Percentiles rank a stretch among this genome's conserved stretches.
These are phyloP conservation scores for Trogon surrucura DNA, from an alignment of 2,113 vertebrate species.

Conservation along the genomic window DNA sequence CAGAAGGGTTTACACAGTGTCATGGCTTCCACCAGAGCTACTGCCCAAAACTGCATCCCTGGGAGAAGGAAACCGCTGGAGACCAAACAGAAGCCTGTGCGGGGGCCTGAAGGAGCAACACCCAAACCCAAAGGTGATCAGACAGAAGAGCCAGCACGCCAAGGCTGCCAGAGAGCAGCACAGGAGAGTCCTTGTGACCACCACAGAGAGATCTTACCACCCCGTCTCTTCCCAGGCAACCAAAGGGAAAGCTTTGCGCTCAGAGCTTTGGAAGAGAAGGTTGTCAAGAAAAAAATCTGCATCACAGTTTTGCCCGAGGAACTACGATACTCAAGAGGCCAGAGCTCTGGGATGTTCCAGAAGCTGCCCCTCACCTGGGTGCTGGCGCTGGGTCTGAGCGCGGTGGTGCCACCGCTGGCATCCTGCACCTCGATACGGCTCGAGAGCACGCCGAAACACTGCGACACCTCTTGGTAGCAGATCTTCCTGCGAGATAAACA, in stretches of 20 bases:
- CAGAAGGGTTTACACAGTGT: not conserved
- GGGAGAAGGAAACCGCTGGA: not conserved
- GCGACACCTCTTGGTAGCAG: slow-evolving; percentile 97
- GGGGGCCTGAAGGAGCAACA: not conserved
- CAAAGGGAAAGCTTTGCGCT: not conserved
- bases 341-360: not conserved
- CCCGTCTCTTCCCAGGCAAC: not conserved
- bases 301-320: not conserved
- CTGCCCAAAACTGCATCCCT: not conserved
- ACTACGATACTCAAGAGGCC: rapidly evolving
- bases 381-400: slow-evolving; percentile 94
- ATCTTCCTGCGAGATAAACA: slow-evolving; percentile 84
- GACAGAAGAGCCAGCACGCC: not conserved
- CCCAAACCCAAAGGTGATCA: not conserved
- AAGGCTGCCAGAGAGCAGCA: not conserved
- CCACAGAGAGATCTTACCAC: rapidly evolving
- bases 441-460: slow-evolving; percentile 96
- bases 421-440: slow-evolving; percentile 97
- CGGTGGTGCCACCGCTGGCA: slow-evolving; percentile 90
- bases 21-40: not conserved
- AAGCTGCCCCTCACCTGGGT: slow-evolving; percentile 85
- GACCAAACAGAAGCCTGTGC: rapidly evolving
- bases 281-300: not conserved
- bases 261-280: not conserved
- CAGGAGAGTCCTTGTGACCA: not conserved